phyloP scores from a whole-genome alignment of 2,113 vertebrate species.

The Athene noctua region DNA sequence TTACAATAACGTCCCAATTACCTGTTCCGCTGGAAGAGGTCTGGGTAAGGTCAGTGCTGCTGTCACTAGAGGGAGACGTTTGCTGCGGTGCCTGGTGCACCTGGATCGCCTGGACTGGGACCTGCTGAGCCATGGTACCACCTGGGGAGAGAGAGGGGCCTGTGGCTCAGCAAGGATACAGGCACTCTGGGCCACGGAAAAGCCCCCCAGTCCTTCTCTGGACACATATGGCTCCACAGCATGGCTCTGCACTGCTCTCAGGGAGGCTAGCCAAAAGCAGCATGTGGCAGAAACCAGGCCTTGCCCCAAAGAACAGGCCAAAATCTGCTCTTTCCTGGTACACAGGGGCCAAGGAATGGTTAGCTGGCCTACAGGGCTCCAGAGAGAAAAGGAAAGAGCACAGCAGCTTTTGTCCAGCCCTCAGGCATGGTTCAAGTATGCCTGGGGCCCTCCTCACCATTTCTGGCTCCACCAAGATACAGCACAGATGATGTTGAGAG shows the following conservation, averaged over 20 bases:
- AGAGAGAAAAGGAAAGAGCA: background rate
- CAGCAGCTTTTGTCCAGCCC: background rate
- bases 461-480: background rate
- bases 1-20: constrained; percentile 1
- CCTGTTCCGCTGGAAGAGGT: constrained; percentile 91
- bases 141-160: constrained; percentile 73
- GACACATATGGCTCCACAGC: background rate
- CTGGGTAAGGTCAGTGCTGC: constrained; percentile 92
- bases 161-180: background rate
- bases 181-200: background rate
- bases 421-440: background rate
- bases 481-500: background rate
- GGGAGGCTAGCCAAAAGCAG: background rate
- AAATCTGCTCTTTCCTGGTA: background rate
- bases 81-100: constrained; percentile 89
- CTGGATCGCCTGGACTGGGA: constrained; percentile 93
- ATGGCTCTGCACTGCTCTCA: background rate
- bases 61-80: constrained; percentile 84
- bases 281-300: background rate
- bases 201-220: background rate
- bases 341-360: background rate
- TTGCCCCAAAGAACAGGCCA: background rate
- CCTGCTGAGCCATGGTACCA: constrained; percentile 89
- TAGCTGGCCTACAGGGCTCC: background rate
- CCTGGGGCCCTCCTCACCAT: background rate